Percentiles rank a stretch among this genome's conserved stretches.
These are phyloP conservation scores for Aphodius granarius DNA, from an alignment of 2,888 invertebrate species.

Conservation along the genomic window DNA sequence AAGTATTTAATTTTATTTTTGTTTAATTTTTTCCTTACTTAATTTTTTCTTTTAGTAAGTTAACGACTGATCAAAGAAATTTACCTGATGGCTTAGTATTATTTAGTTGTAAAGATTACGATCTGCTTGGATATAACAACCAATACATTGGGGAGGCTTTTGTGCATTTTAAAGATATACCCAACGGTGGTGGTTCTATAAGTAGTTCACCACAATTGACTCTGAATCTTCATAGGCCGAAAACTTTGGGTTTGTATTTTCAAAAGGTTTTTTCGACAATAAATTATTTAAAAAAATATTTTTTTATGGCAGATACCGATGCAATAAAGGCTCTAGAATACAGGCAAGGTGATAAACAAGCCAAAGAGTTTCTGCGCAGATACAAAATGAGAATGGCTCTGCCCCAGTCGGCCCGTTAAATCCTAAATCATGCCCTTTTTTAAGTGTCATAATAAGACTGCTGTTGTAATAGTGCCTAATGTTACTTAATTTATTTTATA, in stretches of 20 bases:
- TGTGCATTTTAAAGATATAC: slow-evolving; percentile 76
- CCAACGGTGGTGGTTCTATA: slow-evolving; percentile 61
- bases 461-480: neutral
- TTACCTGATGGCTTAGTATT: slow-evolving; percentile 73
- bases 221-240: slow-evolving; percentile 71
- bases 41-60: slow-evolving; percentile 57
- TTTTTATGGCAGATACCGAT: slow-evolving; percentile 60
- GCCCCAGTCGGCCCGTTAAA: slow-evolving; percentile 15
- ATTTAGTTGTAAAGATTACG: slow-evolving; percentile 95
- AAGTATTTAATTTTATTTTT: slow-evolving; percentile 53
- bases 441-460: neutral
- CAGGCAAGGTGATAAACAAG: slow-evolving; percentile 84
- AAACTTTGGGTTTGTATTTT: slow-evolving; percentile 60
- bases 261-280: slow-evolving; percentile 14
- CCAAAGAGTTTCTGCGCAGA: slow-evolving; percentile 85
- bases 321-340: slow-evolving; percentile 78
- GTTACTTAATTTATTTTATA: neutral
- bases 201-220: slow-evolving; percentile 71
- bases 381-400: slow-evolving; percentile 33
- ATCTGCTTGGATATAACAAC: slow-evolving; percentile 87
- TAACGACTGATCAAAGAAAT: slow-evolving; percentile 73
- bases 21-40: slow-evolving; percentile 23
- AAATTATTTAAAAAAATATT: slow-evolving; percentile 31
- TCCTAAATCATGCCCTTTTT: slow-evolving; percentile 9
- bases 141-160: slow-evolving; percentile 96